Evolutionary conservation across 2,113 vertebrate species (phyloP), one percentile per base, ranked within the genome.

Genomic region (Tragulus kanchil): DNA sequence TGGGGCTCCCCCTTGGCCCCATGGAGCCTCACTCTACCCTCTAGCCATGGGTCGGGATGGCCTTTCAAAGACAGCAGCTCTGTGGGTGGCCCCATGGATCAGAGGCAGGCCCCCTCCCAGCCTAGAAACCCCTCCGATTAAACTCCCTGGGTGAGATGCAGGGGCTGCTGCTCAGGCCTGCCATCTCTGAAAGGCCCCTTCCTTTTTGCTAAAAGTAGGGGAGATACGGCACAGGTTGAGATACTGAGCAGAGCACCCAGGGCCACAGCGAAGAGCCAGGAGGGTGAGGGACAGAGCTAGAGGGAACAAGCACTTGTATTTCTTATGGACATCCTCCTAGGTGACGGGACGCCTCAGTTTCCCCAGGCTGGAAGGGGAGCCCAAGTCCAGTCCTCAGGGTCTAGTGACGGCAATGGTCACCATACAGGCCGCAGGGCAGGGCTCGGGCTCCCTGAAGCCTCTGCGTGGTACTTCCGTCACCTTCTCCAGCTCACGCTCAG

Each of bases 401-500:
- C 52, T 36, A 31, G 2, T 54, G 4, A 64, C 17, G 23, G 62
- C 12, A 67, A 5, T 28, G 14, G 0, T 6, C 25, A 19, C 3
- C 31, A 48, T 26, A 11, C 0, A 9, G 36, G 36, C 36, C 36
- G 36, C 26, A 6, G 56, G n/a, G 61, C 54, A 7, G 13, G 6
- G 31, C 31, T 5, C 5, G 54, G 17, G 10, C 45, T 86, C 17
- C 1, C 2, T 3, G 19, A 42, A 10, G 71, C 21, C 42, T 36
- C 59, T 11, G 13, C 5, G 0, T 3, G 2, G 50, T 19, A 3
- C 31, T 19, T 19, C 36, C 9, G 4, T 19, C 31, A 9, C 5
- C 12, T 1, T 42, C 50, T 83, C 28, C 12, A 19, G 17, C 15
- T 73, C 23, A 25, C 11, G 42, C 65, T 73, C 36, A 9, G 64